Conservation (phyloP, 2,113 vertebrate species). For the Circaetus cinerascens region DNA sequence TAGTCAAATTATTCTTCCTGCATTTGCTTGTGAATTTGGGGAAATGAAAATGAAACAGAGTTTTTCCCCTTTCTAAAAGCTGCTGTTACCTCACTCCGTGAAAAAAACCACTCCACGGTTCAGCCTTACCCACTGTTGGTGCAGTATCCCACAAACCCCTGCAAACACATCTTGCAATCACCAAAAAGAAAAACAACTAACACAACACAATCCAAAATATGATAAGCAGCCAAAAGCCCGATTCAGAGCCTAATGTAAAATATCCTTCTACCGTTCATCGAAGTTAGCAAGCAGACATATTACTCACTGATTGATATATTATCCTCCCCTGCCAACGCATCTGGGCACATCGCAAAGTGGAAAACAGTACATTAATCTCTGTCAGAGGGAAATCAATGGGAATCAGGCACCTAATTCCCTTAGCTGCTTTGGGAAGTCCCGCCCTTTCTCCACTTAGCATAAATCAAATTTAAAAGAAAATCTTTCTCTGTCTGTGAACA, state of each 20-base stretch:
- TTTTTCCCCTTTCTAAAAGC: background rate
- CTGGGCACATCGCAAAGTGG: slow-evolving; percentile 18
- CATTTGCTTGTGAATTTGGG: background rate
- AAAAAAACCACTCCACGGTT: rapidly evolving
- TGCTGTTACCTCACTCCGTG: background rate
- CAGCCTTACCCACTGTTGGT: background rate
- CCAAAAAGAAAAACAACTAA: background rate
- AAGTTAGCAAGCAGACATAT: slow-evolving; percentile 29
- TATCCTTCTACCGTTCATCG: background rate
- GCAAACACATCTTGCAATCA: background rate
- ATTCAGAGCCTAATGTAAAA: background rate
- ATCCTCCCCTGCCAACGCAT: slow-evolving; percentile 54
- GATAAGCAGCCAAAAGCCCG: background rate
- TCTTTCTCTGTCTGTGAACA: background rate
- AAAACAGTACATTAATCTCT: slow-evolving; percentile 65
- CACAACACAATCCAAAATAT: background rate
- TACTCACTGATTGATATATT: slow-evolving; percentile 61
- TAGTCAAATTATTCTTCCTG: slow-evolving; percentile 24
- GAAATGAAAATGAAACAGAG: background rate
- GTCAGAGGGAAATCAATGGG: slow-evolving; percentile 65
- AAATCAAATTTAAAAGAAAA: slow-evolving; percentile 50
- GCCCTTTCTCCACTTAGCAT: slow-evolving; percentile 29
- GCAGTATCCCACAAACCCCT: background rate
- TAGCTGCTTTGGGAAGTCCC: slow-evolving; percentile 58
- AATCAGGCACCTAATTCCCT: slow-evolving; percentile 61